These are phyloP conservation scores for Sitophilus oryzae DNA, from an alignment of 1,140 invertebrate species.

Conservation along the genomic window DNA sequence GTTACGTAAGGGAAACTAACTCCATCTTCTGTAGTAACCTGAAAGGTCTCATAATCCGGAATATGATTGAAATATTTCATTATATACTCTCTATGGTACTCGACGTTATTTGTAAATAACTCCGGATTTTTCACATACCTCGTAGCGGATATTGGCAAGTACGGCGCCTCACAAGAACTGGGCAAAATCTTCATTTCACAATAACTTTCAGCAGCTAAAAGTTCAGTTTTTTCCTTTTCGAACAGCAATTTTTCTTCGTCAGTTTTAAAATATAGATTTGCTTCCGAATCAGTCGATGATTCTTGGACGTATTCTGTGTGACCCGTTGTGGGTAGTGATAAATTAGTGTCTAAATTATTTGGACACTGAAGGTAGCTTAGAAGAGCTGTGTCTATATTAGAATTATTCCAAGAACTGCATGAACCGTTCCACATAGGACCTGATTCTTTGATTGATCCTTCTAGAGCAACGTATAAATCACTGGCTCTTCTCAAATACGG, in stretches of 20 bases:
- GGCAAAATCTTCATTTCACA: background rate
- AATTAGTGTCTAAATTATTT: too few relatives aligned
- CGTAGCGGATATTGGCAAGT: constrained; percentile 22
- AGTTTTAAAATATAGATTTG: background rate
- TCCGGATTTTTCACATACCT: constrained; percentile 23
- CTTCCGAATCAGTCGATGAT: background rate
- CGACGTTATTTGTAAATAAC: constrained; percentile 23
- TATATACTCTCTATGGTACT: constrained; percentile 29
- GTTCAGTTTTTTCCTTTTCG: constrained; percentile 14
- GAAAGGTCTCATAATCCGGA: constrained; percentile 25
- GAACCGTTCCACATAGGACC: constrained; percentile 14
- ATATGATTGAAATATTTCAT: constrained; percentile 27
- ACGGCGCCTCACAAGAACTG: constrained; percentile 3
- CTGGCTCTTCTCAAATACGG: constrained; percentile 23
- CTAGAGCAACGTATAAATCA: background rate
- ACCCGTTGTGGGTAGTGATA: too few relatives aligned
- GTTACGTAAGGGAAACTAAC: constrained; percentile 26
- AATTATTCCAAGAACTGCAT: background rate
- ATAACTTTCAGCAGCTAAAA: constrained; percentile 17
- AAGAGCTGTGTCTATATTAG: background rate
- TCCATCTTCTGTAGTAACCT: constrained; percentile 24
- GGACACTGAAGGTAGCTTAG: background rate
- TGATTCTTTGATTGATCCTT: constrained; percentile 13
- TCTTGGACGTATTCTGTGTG: too few relatives aligned
- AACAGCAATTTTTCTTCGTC: constrained; percentile 4